Evolutionary conservation across 2,113 vertebrate species (phyloP).

Genomic region (Argyrosomus japonicus): DNA sequence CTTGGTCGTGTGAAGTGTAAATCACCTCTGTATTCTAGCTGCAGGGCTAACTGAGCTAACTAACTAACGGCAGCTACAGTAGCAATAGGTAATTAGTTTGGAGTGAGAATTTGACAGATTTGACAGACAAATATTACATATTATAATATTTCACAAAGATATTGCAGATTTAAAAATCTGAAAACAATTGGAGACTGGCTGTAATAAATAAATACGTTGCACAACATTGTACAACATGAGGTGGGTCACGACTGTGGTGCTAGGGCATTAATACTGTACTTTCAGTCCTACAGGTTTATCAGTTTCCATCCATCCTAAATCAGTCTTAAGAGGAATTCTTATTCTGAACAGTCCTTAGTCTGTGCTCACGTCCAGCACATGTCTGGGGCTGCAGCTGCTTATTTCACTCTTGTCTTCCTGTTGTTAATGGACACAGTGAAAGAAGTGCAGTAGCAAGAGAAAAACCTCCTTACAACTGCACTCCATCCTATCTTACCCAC

Average conservation of each 20-base stretch:
- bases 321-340: not conserved
- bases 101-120: no score
- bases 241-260: not conserved
- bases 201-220: not conserved
- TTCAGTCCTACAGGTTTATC: constrained; percentile 2
- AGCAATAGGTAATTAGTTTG: no score
- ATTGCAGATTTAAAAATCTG: not conserved
- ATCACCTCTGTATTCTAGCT: no score
- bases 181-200: not conserved
- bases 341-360: not conserved
- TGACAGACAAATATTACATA: no score
- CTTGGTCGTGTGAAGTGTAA: no score
- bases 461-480: constrained; percentile 38
- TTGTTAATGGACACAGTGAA: constrained; percentile 41
- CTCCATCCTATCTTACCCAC: constrained; percentile 41
- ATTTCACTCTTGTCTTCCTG: constrained; percentile 8
- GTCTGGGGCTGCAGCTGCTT: constrained; percentile 24
- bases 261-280: not conserved
- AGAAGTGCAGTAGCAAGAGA: constrained; percentile 41
- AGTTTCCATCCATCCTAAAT: not conserved
- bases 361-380: not conserved
- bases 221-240: not conserved
- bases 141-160: not conserved
- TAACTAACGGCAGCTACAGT: no score
- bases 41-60: no score